phyloP scores from a whole-genome alignment of 2,888 invertebrate species.

The Ypsolopha scabrella region DNA sequence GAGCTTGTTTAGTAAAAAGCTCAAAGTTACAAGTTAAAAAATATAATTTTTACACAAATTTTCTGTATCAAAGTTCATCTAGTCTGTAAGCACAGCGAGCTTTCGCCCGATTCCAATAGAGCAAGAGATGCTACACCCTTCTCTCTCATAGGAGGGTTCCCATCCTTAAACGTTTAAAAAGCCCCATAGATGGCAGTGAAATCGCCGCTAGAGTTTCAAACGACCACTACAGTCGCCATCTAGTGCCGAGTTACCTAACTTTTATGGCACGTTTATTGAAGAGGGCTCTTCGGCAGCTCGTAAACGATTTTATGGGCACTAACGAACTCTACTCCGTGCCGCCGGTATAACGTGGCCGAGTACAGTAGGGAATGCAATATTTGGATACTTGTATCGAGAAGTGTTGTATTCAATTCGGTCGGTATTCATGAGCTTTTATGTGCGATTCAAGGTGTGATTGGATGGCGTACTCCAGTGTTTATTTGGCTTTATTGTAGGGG shows the following conservation, averaged over 20 bases:
- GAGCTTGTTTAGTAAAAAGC: no score
- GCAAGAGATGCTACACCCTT: constrained; percentile 17
- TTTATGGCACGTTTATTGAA: constrained; percentile 68
- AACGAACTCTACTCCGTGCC: constrained; percentile 64
- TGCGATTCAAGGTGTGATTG: constrained; percentile 71
- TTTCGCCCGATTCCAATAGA: constrained; percentile 26
- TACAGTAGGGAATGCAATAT: constrained; percentile 59
- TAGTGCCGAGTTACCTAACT: constrained; percentile 65
- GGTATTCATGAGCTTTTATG: constrained; percentile 67
- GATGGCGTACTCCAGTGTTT: constrained; percentile 69
- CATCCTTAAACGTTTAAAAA: constrained; percentile 56
- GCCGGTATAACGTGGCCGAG: constrained; percentile 60
- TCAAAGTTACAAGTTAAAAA: no score
- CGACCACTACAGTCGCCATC: constrained; percentile 67
- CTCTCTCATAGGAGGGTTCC: constrained; percentile 26
- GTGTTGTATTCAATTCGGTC: constrained; percentile 63
- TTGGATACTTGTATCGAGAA: constrained; percentile 58
- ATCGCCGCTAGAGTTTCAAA: constrained; percentile 59
- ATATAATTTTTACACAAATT: no score
- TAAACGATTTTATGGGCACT: constrained; percentile 68
- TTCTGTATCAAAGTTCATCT: no score
- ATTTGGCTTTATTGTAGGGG: constrained; percentile 70
- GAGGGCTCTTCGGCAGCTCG: constrained; percentile 70
- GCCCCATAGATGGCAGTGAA: constrained; percentile 69
- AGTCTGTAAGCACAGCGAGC: constrained; percentile 19